Base-by-base conservation (phyloP, 1,140 invertebrate species). In the Macrobrachium nipponense region DNA sequence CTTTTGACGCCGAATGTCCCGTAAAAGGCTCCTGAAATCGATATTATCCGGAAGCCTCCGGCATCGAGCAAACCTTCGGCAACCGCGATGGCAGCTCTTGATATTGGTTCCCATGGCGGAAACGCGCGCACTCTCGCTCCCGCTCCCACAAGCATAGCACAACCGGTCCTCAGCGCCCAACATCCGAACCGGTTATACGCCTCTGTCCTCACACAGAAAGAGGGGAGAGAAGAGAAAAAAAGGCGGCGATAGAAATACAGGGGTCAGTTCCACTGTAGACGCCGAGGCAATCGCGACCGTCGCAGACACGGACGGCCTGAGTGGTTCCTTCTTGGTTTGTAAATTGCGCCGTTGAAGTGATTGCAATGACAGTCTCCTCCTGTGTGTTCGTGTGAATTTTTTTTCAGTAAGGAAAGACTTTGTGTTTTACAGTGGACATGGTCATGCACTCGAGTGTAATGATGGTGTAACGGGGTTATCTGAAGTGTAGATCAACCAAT, bases 141-240 rank as follows among this genome's bases (percentile, higher is more conserved):
- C 80, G 84, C 81, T 62, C 70, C 82, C 83, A 88, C 70, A 76
- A 81, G 83, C 87, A 84, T 72, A 86, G 80, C 81, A 82, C 79
- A 81, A 86, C 84, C 87, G 82, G 80, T 84, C 70, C 64, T 86
- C 80, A 76, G 68, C 80, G 66, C 78, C 60, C 82, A 78, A 86
- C 84, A 88, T 88, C 87, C 87, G 87, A 86, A 86, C 87, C 87
- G 87, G 87, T 81, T 79, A 84, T 86, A 86, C 84, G 83, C 72
- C 87, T 73, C 76, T 78, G 78, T 58, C 66, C 68, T 58, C 66
- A 27, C 68, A 23, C 8, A 15, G 77, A 62, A 51, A 60, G 62
- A 84, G 76, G 82, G 64, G 66, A 68, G 59, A 70, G 36, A n/a
- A 59, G 20, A 51, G 18, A 62, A 73, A 80, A 58, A 59, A 43